phyloP scores from a whole-genome alignment of 2,888 invertebrate species.

The Drosophila ezoana region DNA sequence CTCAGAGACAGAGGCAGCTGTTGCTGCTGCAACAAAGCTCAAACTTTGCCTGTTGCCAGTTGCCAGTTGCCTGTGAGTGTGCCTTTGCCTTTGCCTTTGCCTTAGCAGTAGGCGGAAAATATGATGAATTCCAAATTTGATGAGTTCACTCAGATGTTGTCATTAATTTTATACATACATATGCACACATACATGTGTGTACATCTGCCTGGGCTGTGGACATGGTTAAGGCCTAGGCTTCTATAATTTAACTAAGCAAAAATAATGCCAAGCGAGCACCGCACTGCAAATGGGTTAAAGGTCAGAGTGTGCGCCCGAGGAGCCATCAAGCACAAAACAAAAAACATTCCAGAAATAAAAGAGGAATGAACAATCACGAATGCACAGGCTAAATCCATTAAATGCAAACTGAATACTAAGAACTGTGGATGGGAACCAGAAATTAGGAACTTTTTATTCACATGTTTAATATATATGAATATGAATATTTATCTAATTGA shows the following conservation, averaged over 20 bases:
- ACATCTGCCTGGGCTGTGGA: background rate
- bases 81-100: constrained; percentile 18
- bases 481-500: too few relatives aligned
- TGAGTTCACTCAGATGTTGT: constrained; percentile 81
- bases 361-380: constrained; percentile 20
- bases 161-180: constrained; percentile 73
- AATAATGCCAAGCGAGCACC: constrained; percentile 14
- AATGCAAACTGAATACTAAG: background rate
- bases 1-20: constrained; percentile 30
- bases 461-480: too few relatives aligned
- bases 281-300: constrained; percentile 38
- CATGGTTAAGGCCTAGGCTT: constrained; percentile 35
- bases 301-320: constrained; percentile 64
- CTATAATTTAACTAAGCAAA: constrained; percentile 39
- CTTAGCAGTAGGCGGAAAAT: constrained; percentile 77
- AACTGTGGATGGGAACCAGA: too few relatives aligned
- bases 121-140: constrained; percentile 81
- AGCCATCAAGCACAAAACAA: constrained; percentile 15
- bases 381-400: background rate
- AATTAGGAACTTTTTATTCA: too few relatives aligned
- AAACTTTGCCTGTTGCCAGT: constrained; percentile 15
- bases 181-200: background rate
- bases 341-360: constrained; percentile 7
- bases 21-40: constrained; percentile 11
- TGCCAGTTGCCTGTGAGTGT: constrained; percentile 9